Evolutionary conservation across 2,797 vertebrate genomes (phyloP), one percentile per base, ranked within the genome.

Genomic region (Cephalopachus bancanus): DNA sequence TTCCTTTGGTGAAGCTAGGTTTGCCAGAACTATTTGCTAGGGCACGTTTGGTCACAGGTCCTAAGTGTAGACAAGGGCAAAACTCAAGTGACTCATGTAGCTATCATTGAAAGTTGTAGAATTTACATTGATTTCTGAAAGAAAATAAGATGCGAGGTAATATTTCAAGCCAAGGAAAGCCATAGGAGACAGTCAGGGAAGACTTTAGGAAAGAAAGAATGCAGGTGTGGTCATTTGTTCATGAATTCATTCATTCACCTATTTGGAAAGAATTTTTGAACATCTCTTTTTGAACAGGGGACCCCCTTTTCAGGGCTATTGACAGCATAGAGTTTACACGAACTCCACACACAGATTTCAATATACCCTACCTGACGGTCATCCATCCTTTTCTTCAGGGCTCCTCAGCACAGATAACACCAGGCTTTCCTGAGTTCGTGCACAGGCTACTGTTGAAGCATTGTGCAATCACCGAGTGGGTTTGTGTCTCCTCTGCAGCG

Each of bases 321-420:
- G 59, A 86, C 71, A 62, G 11, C 28, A 62, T 79, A 80, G 44
- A 49, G 17, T 44, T 92, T 86, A 86, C 3, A 3, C 65, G 60
- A 92, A 85, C 57, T 95, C 67, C 10, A 81, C 22, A 57, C 14
- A 78, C 16, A 60, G 19, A 85, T 76, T 79, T 62, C 94, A 80
- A 92, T 20, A 87, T 69, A 49, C 17, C 24, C 95, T 14, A n/a
- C 15, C 49, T n/a, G n/a, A 67, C 33, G 76, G 6, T 26, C 22
- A 53, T 64, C 33, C 49, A 20, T 80, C 28, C 10, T 81, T 92
- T 60, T 76, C 22, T 72, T 59, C 59, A 83, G 33, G 64, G 7
- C 24, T 83, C 15, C 49, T 89, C 22, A 74, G 37, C 33, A 83
- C 17, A 84, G 24, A 95, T 7, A 3, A 74, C 37, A 69, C 14